Evolutionary conservation across 1,140 invertebrate species (phyloP).

Genomic region (Pseudomyrmex gracilis): DNA sequence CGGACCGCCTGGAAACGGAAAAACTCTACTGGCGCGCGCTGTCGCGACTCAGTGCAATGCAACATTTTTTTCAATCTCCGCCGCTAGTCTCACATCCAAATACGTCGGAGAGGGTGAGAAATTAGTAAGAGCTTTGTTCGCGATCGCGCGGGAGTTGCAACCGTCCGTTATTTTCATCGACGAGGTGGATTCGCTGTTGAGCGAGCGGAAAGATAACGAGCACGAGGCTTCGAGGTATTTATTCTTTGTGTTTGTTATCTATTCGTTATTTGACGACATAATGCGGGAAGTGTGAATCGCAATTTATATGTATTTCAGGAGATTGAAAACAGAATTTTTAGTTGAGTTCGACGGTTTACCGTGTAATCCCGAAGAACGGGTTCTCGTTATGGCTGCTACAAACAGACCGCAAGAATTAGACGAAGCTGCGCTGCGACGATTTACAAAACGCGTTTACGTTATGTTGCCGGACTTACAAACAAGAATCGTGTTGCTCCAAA

Average conservation of each 20-base stretch:
- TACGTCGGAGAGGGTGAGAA: conserved; percentile 99
- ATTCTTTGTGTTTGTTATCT: neutral
- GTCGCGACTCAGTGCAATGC: conserved; percentile 96
- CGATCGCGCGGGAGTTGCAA: conserved; percentile 96
- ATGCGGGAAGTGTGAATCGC: neutral
- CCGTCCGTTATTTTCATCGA: conserved; percentile 98
- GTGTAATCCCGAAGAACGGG: conserved; percentile 93
- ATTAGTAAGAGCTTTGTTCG: conserved; percentile 97
- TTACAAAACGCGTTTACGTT: conserved; percentile 98
- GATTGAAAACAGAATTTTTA: conserved; percentile 99
- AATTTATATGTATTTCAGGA: conserved; percentile 81
- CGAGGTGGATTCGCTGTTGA: conserved; percentile 98
- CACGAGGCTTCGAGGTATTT: conserved; percentile 94
- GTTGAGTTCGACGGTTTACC: conserved; percentile 98
- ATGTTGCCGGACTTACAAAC: conserved; percentile 94
- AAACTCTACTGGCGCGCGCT: conserved; percentile 95
- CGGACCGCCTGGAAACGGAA: conserved; percentile 97
- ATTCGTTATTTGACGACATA: neutral
- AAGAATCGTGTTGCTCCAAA: conserved; percentile 90
- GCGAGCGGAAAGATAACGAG: conserved; percentile 95
- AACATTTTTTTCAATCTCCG: conserved; percentile 99
- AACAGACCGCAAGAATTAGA: conserved; percentile 98
- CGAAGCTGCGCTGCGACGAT: conserved; percentile 95
- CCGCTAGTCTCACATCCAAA: conserved; percentile 99
- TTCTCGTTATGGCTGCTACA: conserved; percentile 98